These are phyloP conservation scores for Haplochromis burtoni DNA, from an alignment of 2,113 vertebrate species.

Conservation along the genomic window DNA sequence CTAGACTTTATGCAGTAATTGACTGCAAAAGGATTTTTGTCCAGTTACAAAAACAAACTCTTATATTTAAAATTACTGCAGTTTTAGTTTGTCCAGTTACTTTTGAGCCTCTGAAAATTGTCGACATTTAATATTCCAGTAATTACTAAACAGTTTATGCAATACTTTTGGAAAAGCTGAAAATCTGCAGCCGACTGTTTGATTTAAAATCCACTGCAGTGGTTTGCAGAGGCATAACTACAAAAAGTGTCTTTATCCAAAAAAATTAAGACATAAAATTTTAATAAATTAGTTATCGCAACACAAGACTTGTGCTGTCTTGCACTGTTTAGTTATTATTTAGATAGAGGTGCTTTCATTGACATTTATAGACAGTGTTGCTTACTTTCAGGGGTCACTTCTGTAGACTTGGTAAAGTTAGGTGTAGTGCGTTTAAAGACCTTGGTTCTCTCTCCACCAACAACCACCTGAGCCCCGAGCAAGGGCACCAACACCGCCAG, in stretches of 20 bases:
- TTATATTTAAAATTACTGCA: background rate
- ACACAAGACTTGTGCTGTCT: background rate
- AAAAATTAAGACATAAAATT: background rate
- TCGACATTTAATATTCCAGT: background rate
- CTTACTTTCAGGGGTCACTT: constrained; percentile 88
- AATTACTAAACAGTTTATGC: background rate
- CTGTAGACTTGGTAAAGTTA: constrained; percentile 84
- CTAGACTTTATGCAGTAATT: background rate
- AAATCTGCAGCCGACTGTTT: background rate
- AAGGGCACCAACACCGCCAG: constrained; percentile 88
- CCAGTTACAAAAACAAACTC: background rate
- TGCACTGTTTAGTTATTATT: background rate
- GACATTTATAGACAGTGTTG: background rate
- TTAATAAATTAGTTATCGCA: background rate
- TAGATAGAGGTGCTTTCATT: background rate
- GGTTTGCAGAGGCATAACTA: background rate
- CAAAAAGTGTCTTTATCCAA: background rate
- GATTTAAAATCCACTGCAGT: background rate
- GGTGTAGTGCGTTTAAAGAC: constrained; percentile 94
- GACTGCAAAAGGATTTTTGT: background rate
- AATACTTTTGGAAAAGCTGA: background rate
- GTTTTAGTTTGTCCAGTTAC: background rate
- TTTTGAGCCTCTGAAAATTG: fast-evolving
- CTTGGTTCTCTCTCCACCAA: constrained; percentile 89
- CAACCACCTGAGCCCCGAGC: constrained; percentile 91